These are phyloP conservation scores for Drosophila hydei DNA, from an alignment of 1,140 invertebrate genomes.

Conservation along the genomic window DNA sequence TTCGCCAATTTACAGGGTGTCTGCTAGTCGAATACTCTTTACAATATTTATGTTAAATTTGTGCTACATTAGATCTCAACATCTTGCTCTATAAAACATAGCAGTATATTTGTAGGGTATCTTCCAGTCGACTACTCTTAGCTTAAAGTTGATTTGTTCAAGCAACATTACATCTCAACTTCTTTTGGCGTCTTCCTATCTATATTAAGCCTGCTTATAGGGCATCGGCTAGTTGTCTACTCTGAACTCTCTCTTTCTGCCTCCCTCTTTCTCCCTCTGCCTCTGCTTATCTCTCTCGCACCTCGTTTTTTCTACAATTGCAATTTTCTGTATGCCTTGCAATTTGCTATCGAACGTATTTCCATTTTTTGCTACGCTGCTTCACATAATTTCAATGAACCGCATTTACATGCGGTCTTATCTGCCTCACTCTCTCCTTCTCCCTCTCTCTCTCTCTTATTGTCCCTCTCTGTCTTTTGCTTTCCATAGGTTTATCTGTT, in stretches of 20 bases:
- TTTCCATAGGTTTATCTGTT: constrained; percentile 13
- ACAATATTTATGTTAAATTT: not conserved
- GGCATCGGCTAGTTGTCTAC: not conserved
- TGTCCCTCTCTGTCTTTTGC: constrained; percentile 2
- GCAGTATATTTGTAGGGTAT: not conserved
- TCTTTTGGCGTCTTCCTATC: too few species aligned
- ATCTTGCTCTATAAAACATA: too few species aligned
- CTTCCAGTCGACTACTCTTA: not conserved
- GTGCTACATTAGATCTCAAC: too few species aligned
- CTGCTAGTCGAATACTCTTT: not conserved
- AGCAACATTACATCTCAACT: too few species aligned
- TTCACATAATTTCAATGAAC: constrained; percentile 77
- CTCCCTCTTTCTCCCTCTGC: too few species aligned
- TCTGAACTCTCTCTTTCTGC: not conserved
- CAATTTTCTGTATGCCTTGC: constrained; percentile 35
- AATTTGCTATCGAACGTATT: constrained; percentile 43
- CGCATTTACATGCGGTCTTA: constrained; percentile 69
- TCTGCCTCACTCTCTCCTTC: not conserved
- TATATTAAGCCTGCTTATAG: not conserved
- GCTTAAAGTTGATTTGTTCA: too few species aligned
- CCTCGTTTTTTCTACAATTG: constrained; percentile 15
- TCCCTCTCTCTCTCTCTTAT: not conserved
- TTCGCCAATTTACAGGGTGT: too few species aligned
- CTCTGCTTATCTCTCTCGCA: not conserved
- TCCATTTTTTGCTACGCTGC: constrained; percentile 42